Evolutionary conservation across 2,797 vertebrate genomes (phyloP).

Genomic region (Pangasius macronema): DNA sequence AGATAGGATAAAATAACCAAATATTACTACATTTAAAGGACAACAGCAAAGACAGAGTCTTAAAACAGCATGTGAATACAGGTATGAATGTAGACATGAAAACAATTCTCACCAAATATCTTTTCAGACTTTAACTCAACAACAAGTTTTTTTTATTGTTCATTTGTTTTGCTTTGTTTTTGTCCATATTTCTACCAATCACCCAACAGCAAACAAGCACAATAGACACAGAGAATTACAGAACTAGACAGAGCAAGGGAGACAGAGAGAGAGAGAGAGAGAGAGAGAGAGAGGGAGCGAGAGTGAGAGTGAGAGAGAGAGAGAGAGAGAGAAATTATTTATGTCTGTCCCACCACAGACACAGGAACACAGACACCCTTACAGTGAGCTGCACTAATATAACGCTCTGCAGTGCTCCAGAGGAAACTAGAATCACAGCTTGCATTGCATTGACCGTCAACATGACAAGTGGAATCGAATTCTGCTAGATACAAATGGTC

Average conservation of each 20-base stretch:
- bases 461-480: constrained; percentile 9
- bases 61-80: background rate
- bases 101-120: background rate
- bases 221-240: background rate
- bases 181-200: background rate
- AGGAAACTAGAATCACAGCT: constrained; percentile 12
- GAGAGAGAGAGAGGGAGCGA: constrained; percentile 15
- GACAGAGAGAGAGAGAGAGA: background rate
- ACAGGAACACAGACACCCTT: constrained; percentile 30
- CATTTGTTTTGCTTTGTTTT: background rate
- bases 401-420: constrained; percentile 48
- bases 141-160: background rate
- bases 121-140: constrained; percentile 3
- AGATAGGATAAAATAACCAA: background rate
- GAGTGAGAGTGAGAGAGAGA: constrained; percentile 7
- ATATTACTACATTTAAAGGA: background rate
- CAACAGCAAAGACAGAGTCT: background rate
- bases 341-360: constrained; percentile 44
- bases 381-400: constrained; percentile 41
- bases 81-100: background rate
- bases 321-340: constrained; percentile 20
- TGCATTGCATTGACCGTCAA: background rate
- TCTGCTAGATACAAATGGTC: background rate
- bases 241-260: background rate
- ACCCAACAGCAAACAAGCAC: background rate